These are phyloP conservation scores for Mycetomoellerius zeteki DNA, from an alignment of 1,140 invertebrate species.

Conservation along the genomic window DNA sequence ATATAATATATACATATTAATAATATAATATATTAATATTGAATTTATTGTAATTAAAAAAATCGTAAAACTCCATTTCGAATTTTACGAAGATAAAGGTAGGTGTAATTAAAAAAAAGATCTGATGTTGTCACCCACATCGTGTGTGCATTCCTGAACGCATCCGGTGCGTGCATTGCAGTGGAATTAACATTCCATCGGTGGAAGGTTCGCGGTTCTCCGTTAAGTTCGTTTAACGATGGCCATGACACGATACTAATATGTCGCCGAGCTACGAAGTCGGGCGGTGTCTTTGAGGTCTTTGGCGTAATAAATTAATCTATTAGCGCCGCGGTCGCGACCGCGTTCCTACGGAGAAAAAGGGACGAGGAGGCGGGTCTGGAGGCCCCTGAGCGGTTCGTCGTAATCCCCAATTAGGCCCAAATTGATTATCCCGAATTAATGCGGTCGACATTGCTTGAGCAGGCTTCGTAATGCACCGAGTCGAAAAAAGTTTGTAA, in stretches of 20 bases:
- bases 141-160: constrained; percentile 37
- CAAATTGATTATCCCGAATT: constrained; percentile 85
- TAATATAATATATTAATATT: background rate
- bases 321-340: constrained; percentile 81
- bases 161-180: constrained; percentile 43
- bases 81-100: background rate
- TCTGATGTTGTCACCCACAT: constrained; percentile 65
- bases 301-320: constrained; percentile 86
- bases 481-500: constrained; percentile 44
- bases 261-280: constrained; percentile 77
- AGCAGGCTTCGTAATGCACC: constrained; percentile 28
- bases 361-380: constrained; percentile 26
- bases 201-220: constrained; percentile 77
- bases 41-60: background rate
- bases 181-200: constrained; percentile 82
- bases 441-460: constrained; percentile 71
- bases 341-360: constrained; percentile 67
- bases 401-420: constrained; percentile 85
- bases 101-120: background rate
- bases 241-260: constrained; percentile 82
- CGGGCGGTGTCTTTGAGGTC: constrained; percentile 83
- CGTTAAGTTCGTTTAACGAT: constrained; percentile 78
- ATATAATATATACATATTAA: background rate
- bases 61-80: background rate
- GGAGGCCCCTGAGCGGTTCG: constrained; percentile 61